Conservation (phyloP, 2,113 vertebrate species). For the Nannospalax galili region DNA sequence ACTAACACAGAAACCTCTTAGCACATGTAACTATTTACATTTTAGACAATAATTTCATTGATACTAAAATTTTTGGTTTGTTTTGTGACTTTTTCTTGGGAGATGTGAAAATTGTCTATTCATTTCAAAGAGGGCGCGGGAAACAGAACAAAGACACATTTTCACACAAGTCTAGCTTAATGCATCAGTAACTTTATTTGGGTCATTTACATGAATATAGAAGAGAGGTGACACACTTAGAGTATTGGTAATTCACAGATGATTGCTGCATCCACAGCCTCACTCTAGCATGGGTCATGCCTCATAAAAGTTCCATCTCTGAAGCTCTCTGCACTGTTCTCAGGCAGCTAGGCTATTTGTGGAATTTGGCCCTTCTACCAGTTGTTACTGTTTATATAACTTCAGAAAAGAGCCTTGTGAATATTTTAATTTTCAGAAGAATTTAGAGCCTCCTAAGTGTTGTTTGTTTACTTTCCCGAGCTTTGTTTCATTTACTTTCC, state of each 20-base stretch:
- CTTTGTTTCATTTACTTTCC: not conserved
- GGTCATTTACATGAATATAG: not conserved
- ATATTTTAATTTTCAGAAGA: not conserved
- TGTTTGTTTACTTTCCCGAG: not conserved
- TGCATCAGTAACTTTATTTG: not conserved
- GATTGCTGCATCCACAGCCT: fast-evolving
- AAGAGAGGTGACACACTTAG: too few relatives aligned
- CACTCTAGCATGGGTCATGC: not conserved
- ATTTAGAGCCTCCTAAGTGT: not conserved
- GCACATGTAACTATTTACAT: not conserved
- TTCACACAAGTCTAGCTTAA: not conserved
- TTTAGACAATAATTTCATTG: not conserved
- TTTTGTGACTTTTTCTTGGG: not conserved
- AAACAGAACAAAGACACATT: not conserved
- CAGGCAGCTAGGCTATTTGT: not conserved
- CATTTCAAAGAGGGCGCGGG: not conserved
- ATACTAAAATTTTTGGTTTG: not conserved
- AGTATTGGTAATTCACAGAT: not conserved
- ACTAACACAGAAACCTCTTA: not conserved
- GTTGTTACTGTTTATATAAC: not conserved
- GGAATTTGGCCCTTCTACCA: not conserved
- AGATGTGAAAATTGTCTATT: not conserved
- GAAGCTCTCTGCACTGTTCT: not conserved
- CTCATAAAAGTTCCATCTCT: not conserved
- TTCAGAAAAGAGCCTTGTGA: not conserved